Evolutionary conservation across 2,113 vertebrate species (phyloP), one percentile per base, ranked within the genome.

Genomic region (Daubentonia madagascariensis): DNA sequence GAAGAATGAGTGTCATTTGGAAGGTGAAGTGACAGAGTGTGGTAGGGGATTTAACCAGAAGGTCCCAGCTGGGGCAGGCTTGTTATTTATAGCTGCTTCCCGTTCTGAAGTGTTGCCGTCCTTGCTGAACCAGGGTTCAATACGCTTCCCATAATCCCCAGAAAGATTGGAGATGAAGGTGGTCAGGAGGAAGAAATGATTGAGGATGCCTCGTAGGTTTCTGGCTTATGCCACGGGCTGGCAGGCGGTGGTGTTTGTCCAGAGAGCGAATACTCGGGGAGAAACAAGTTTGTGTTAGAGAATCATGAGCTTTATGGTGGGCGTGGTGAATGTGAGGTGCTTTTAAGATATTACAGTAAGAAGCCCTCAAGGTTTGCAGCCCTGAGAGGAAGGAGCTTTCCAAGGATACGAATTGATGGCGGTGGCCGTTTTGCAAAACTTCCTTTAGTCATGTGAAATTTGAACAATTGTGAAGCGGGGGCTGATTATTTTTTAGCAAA

Each of bases 271-370:
- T 1, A 3, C 28, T 20, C 16, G 8, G 5, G 8, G 61, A 90
- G 57, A 91, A 86, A 67, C 8, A 17, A 45, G 35, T 25, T 8
- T 40, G 30, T 84, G 28, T 18, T 35, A 54, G 84, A 57, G 25
- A 65, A 23, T 40, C 22, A 2, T 8, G 43, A 28, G 70, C 10
- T 94, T 59, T 54, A 10, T 12, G 20, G 23, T 7, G 25, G 68
- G 40, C 13, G 0, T 18, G 35, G 1, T 8, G 45, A 32, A n/a
- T 14, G 0, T 0, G 30, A 80, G 65, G 6, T 4, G 37, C 8
- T 57, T 54, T 50, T 30, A 17, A 32, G n/a, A 40, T 16, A 14
- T 23, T 1, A 35, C 1, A 81, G 76, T 63, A 45, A 57, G 63
- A 84, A 63, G 61, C n/a, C n/a, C n/a, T n/a, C n/a, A n/a, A n/a